These are phyloP conservation scores for Malurus splendens DNA, from an alignment of 2,797 vertebrate species.

Conservation along the genomic window DNA sequence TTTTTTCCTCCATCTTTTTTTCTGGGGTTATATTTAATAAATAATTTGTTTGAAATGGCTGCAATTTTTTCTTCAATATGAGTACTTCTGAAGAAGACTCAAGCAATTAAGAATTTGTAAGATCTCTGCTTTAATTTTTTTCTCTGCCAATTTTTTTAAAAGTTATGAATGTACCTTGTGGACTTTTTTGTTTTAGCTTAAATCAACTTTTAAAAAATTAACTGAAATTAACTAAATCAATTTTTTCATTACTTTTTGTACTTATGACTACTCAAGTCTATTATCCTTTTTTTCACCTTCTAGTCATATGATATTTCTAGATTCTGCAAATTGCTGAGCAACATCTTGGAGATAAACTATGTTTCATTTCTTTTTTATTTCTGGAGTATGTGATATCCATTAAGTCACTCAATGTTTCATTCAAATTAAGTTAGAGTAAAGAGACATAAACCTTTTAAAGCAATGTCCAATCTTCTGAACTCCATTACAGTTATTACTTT, in stretches of 20 bases:
- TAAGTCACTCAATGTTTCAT: not conserved
- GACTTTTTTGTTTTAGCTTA: not conserved
- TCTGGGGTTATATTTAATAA: not conserved
- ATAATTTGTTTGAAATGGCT: not conserved
- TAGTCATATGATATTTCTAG: not conserved
- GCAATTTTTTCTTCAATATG: not conserved
- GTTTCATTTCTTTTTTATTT: not conserved
- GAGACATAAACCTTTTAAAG: not conserved
- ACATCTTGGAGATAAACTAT: not conserved
- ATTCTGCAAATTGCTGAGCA: not conserved
- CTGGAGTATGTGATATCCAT: not conserved
- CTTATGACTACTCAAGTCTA: not conserved
- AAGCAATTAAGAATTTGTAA: not conserved
- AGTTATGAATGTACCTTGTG: not conserved
- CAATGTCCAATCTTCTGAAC: not conserved
- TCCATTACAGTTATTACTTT: constrained; percentile 48
- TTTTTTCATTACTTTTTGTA: not conserved
- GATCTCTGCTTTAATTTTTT: not conserved
- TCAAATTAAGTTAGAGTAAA: constrained; percentile 22
- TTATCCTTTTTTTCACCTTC: not conserved
- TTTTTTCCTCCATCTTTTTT: not conserved
- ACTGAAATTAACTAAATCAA: not conserved
- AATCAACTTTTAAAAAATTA: not conserved
- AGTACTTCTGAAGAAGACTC: not conserved
- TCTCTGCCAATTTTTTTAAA: not conserved